phyloP scores from a whole-genome alignment of 2,888 invertebrate species.

The Azorinus chamasolen region DNA sequence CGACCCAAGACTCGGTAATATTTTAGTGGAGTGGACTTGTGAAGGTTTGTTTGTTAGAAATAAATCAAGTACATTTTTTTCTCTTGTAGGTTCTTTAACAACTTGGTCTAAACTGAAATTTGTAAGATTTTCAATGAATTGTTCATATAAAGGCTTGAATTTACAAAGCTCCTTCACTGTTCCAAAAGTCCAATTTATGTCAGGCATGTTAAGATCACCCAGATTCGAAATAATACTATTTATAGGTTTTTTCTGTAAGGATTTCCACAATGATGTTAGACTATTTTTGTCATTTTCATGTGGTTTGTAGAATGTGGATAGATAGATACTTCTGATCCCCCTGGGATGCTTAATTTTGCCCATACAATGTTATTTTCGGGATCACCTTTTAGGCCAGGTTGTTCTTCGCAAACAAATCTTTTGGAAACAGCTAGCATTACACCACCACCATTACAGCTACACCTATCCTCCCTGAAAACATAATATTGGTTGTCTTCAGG shows the following conservation, averaged over 20 bases:
- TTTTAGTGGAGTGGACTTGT: slow-evolving; percentile 6
- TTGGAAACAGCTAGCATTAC: slow-evolving; percentile 25
- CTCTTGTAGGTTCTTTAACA: slow-evolving; percentile 15
- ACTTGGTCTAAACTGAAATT: not conserved
- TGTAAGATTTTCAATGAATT: not conserved
- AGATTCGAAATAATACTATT: slow-evolving; percentile 20
- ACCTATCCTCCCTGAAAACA: slow-evolving; percentile 5
- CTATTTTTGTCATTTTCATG: slow-evolving; percentile 19
- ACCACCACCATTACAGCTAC: slow-evolving; percentile 10
- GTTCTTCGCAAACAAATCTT: slow-evolving; percentile 1
- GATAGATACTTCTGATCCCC: not conserved
- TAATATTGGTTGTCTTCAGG: not conserved
- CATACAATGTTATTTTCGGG: too few relatives aligned
- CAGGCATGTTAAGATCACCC: slow-evolving; percentile 17
- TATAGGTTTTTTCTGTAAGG: slow-evolving; percentile 12
- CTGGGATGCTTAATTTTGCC: not conserved
- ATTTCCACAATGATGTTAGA: slow-evolving; percentile 12
- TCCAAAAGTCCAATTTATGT: slow-evolving; percentile 4
- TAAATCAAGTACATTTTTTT: slow-evolving; percentile 27
- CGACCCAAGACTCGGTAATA: not conserved
- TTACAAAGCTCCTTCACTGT: not conserved
- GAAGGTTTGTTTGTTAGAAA: slow-evolving; percentile 29
- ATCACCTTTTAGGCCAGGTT: too few relatives aligned
- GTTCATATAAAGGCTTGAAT: not conserved
- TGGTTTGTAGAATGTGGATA: slow-evolving; percentile 14